Evolutionary conservation across 23 tunicate genomes (phyloP).

Genomic region (Halocynthia roretzi): DNA sequence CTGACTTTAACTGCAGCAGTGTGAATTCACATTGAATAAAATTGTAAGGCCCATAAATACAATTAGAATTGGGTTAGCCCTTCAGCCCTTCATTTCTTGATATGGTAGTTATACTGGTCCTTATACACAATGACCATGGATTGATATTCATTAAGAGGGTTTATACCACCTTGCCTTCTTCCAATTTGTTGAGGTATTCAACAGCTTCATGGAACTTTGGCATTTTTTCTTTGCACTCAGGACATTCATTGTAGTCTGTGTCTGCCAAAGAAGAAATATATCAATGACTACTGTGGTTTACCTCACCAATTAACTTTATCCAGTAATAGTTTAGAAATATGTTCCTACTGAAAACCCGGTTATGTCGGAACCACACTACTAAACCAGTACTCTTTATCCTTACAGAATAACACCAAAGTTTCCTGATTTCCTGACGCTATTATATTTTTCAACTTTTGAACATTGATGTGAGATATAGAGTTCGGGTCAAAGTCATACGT

Average conservation of each 20-base stretch:
- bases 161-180: constrained; percentile 52
- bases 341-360: no score
- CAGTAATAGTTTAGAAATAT: no score
- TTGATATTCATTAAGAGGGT: not conserved
- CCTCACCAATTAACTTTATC: no score
- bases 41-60: no score
- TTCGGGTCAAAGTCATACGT: constrained; percentile 66
- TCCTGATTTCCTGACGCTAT: constrained; percentile 56
- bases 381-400: constrained; percentile 13
- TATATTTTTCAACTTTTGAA: constrained; percentile 28
- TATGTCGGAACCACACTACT: no score
- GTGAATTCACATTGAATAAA: no score
- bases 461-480: constrained; percentile 75
- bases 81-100: no score
- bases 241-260: constrained; percentile 70
- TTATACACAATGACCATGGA: not conserved
- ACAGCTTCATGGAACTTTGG: constrained; percentile 89
- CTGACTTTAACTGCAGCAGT: no score
- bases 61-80: no score
- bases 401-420: constrained; percentile 70
- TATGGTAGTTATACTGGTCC: not conserved
- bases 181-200: constrained; percentile 68
- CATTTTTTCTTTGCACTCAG: constrained; percentile 66
- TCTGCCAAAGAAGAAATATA: constrained; percentile 26
- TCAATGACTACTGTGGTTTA: not conserved